Evolutionary conservation across 1,140 invertebrate genomes (phyloP).

Genomic region (Megathymus violae): DNA sequence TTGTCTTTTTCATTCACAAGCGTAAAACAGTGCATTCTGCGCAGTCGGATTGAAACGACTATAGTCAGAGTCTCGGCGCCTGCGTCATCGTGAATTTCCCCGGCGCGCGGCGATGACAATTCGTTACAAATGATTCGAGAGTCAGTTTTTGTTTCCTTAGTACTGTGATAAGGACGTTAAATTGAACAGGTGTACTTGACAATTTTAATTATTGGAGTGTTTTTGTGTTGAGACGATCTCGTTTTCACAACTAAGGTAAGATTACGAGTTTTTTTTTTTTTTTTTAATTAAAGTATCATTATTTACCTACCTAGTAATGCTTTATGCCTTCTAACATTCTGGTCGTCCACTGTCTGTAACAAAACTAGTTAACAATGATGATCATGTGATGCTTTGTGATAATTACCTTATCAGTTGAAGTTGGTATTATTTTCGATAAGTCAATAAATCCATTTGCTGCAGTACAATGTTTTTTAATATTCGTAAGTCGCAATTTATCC

Average conservation of each 20-base stretch:
- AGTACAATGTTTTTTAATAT: too few relatives aligned
- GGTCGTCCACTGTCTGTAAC: constrained; percentile 22
- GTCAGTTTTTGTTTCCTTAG: constrained; percentile 35
- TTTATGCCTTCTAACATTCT: constrained; percentile 19
- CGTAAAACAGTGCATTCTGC: too few relatives aligned
- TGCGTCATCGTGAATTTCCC: constrained; percentile 39
- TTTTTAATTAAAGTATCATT: not conserved
- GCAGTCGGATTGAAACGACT: constrained; percentile 32
- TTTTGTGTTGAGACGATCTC: constrained; percentile 1
- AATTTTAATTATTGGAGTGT: constrained; percentile 6
- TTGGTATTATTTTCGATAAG: not conserved
- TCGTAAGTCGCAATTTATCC: too few relatives aligned
- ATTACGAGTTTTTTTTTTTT: not conserved
- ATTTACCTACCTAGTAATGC: constrained; percentile 2
- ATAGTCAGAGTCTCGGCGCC: constrained; percentile 19
- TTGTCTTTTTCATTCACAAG: constrained; percentile 36
- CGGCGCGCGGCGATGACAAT: constrained; percentile 41
- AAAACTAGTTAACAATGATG: not conserved
- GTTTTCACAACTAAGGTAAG: not conserved
- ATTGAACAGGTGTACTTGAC: constrained; percentile 11
- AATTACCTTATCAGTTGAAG: not conserved
- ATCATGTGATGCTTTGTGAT: constrained; percentile 22
- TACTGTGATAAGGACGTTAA: constrained; percentile 26
- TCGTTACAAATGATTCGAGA: constrained; percentile 33
- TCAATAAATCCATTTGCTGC: not conserved